Evolutionary conservation across 2,888 invertebrate genomes (phyloP).

Genomic region (Leptopilina drosophilae): DNA sequence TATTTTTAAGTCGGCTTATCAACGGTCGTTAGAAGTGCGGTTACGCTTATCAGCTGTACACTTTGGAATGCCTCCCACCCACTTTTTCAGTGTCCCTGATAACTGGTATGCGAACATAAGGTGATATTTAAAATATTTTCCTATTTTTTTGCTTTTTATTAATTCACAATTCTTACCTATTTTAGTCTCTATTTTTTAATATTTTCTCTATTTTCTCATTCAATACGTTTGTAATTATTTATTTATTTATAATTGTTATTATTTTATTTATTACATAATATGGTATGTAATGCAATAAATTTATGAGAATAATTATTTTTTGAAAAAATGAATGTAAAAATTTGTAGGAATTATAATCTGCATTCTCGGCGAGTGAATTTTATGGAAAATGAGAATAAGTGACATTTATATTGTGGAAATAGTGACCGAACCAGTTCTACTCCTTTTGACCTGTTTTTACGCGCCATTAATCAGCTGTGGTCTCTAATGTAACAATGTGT

Average conservation of each 20-base stretch:
- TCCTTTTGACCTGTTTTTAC: constrained; percentile 31
- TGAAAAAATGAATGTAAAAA: no score
- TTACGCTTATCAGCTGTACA: constrained; percentile 59
- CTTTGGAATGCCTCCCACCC: constrained; percentile 59
- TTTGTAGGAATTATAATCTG: not conserved
- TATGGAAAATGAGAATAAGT: not conserved
- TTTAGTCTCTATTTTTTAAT: no score
- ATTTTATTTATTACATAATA: no score
- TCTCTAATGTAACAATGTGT: constrained; percentile 25
- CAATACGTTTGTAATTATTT: no score
- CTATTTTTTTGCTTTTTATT: not conserved
- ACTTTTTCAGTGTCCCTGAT: constrained; percentile 39
- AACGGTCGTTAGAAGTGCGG: constrained; percentile 48
- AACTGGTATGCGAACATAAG: constrained; percentile 8
- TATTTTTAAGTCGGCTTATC: constrained; percentile 41
- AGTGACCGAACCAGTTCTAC: not conserved
- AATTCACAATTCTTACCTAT: not conserved
- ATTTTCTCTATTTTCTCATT: no score
- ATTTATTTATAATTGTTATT: no score
- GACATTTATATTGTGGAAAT: not conserved
- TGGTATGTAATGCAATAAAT: no score
- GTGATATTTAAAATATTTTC: constrained; percentile 11
- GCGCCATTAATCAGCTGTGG: constrained; percentile 30
- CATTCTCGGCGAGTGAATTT: not conserved
- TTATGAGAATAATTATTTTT: no score